These are phyloP conservation scores for Therioaphis trifolii DNA, from an alignment of 2,888 invertebrate genomes.

Conservation along the genomic window DNA sequence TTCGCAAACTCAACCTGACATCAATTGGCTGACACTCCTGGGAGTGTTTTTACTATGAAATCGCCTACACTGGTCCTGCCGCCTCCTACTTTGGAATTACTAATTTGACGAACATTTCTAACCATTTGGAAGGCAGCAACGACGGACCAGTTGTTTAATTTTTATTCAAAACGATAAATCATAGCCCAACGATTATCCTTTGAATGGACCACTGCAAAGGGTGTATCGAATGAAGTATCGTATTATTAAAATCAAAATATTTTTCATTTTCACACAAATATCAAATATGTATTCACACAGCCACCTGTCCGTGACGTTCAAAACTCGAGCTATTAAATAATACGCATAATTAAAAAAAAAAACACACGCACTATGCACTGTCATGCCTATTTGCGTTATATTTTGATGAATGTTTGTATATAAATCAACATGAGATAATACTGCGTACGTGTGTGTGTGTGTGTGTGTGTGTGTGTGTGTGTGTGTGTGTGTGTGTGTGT, in stretches of 20 bases:
- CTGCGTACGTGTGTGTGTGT: no score
- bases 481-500: no score
- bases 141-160: neutral
- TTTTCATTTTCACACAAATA: neutral
- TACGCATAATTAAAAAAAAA: no score
- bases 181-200: conserved; percentile 22
- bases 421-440: no score
- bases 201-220: neutral
- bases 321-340: no score
- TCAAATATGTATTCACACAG: no score
- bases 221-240: conserved; percentile 22
- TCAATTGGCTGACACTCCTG: conserved; percentile 41
- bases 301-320: no score
- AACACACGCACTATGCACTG: no score
- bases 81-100: no score
- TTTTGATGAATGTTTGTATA: no score
- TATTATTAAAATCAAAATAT: conserved; percentile 14
- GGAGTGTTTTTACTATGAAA: conserved; percentile 10
- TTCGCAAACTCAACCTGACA: conserved; percentile 10
- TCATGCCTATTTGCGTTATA: no score
- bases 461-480: no score
- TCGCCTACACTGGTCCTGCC: neutral
- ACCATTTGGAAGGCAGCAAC: neutral
- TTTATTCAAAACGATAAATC: conserved; percentile 18
- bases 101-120: conserved; percentile 6